A percentile compares a stretch with the other conserved stretches of the same genome.
These are phyloP conservation scores for Enteromius treurensis DNA, from an alignment of 2,797 vertebrate species.

Conservation along the genomic window DNA sequence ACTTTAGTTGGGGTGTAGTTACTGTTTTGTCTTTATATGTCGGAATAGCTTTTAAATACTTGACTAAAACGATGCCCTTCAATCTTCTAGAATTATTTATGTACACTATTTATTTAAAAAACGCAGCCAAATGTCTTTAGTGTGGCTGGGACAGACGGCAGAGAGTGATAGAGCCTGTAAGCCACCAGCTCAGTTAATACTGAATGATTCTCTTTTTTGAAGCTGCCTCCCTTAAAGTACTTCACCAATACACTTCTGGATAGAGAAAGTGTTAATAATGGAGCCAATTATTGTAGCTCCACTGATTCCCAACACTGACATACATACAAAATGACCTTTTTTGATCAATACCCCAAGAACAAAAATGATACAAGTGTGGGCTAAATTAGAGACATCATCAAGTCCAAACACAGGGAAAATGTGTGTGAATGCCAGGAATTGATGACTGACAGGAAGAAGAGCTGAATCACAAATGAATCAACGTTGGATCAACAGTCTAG, in stretches of 20 bases:
- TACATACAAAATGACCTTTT: background rate
- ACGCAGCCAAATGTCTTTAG: background rate
- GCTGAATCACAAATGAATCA: constrained; percentile 19
- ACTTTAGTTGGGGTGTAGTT: background rate
- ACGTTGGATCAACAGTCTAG: constrained; percentile 12
- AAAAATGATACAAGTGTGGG: background rate
- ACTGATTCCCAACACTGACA: constrained; percentile 35
- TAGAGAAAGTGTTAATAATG: background rate
- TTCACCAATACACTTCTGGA: constrained; percentile 35
- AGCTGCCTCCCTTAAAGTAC: constrained; percentile 43
- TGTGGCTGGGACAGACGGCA: constrained; percentile 22
- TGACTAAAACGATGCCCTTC: constrained; percentile 16
- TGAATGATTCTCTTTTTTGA: constrained; percentile 27
- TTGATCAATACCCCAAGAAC: background rate
- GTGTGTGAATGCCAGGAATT: background rate
- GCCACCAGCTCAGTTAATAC: constrained; percentile 26
- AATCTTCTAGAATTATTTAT: background rate
- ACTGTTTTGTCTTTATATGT: background rate
- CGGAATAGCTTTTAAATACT: constrained; percentile 34
- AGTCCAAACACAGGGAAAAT: background rate
- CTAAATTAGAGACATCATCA: constrained; percentile 9
- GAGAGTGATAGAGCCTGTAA: constrained; percentile 24
- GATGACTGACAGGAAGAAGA: background rate
- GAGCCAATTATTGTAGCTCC: background rate
- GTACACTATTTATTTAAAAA: constrained; percentile 22